Evolutionary conservation across 2,888 invertebrate species (phyloP), one percentile per base, ranked within the genome.

Genomic region (Dione juno): DNA sequence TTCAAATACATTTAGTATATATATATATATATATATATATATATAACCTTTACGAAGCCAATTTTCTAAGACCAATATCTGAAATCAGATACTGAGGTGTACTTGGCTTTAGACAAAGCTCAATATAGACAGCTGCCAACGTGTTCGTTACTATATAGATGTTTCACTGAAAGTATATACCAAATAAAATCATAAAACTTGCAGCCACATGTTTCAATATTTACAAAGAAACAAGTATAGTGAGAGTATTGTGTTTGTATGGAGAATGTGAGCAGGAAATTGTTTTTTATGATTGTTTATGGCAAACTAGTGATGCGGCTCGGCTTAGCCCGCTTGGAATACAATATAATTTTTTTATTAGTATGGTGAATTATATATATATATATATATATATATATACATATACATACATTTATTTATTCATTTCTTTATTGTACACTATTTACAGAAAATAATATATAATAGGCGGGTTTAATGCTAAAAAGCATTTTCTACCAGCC

Each of bases 161-260:
- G 43, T 68, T 68, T 61, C 37, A 68, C 54, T 11, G 53, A 48
- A 54, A 11, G 16, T 41, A 28, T 65, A 19, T 52, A 35, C 19
- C 11, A 16, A 66, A 71, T 71, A 69, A 76, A 75, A 70, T 76
- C 67, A 77, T 77, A 76, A 78, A 79, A 79, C 73, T 70, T 61
- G 72, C 66, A 48, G 75, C 70, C 83, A 82, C 82, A 80, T 84
- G 82, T 70, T 66, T 70, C 77, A 77, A 80, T 84, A 83, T 85
- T 84, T 84, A 80, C 80, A 74, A 77, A 75, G 66, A 41, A 37
- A 67, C 72, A 70, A 57, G 66, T 63, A 64, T 66, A 45, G 58
- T 53, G 19, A 52, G 57, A 68, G 67, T 65, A 68, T 69, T 50
- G 67, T 71, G 67, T 7, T 68, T 65, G 66, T 45, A 52, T 75